These are phyloP conservation scores for Theonella swinhoei DNA, from an alignment of 37 sponge, comb jelly and placozoan species.

Conservation along the genomic window DNA sequence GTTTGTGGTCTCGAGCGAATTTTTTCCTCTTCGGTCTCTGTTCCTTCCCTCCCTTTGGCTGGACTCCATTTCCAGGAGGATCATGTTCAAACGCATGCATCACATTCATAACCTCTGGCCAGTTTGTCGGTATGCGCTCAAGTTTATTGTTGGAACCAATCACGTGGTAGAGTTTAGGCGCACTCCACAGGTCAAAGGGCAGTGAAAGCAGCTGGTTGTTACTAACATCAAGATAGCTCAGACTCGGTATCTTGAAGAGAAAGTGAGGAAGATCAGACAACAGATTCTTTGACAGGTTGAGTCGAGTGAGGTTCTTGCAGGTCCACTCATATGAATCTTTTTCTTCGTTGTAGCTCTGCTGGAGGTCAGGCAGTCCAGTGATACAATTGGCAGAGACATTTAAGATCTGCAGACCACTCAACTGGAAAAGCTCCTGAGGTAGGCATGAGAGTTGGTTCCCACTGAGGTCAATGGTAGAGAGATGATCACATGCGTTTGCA, in stretches of 20 bases:
- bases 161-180: constrained; percentile 65
- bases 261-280: constrained; percentile 44
- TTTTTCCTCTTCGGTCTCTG: background rate
- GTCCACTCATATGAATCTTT: constrained; percentile 26
- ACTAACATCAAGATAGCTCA: constrained; percentile 52
- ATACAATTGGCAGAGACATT: constrained; percentile 50
- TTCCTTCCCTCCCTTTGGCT: background rate
- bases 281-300: constrained; percentile 51
- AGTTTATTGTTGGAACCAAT: constrained; percentile 57
- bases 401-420: constrained; percentile 51
- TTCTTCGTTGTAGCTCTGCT: background rate
- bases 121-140: constrained; percentile 58
- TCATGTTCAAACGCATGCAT: background rate
- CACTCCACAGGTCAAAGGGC: constrained; percentile 73
- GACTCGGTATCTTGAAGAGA: constrained; percentile 67
- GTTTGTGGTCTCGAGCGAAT: background rate
- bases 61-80: background rate
- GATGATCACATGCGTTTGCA: constrained; percentile 6
- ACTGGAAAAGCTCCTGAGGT: constrained; percentile 64
- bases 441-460: constrained; percentile 34
- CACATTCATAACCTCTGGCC: constrained; percentile 10
- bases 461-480: constrained; percentile 61
- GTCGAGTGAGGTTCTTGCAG: constrained; percentile 20
- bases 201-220: constrained; percentile 55
- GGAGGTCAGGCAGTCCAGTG: constrained; percentile 39